Base-by-base conservation (phyloP, 2,797 vertebrate species). In the Thamnophis elegans region DNA sequence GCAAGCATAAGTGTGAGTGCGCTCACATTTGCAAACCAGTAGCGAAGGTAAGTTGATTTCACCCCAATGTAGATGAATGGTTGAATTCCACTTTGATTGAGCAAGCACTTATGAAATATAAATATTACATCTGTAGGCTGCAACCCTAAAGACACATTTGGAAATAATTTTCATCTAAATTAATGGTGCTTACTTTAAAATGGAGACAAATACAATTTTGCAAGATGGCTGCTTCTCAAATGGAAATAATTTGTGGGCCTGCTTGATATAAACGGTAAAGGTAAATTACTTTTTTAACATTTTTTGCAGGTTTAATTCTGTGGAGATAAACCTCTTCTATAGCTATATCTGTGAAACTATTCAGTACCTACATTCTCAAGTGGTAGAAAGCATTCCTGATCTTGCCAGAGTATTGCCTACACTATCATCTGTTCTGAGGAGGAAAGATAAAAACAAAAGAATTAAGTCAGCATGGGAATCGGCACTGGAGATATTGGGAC, bases 301-400 rank as follows among this genome's bases (percentile, higher is more conserved):
- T 94, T 93, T 95, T 89, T 88, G 18, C 92, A 97, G 97, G 92
- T 95, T 97, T 90, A 96, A 96, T 25, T 93, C 94, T 53, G 92
- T 95, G 92, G 97, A 98, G 93, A 0, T 95, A 87, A 97, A 95
- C 89, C 93, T 97, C 89, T 92, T 97, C 91, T 96, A 97, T 92
- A 96, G 96, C 92, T 97, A 96, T 0, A 92, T 96, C 89, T 92
- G 93, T 47, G 96, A 97, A 92, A 96, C 95, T n/a, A 94, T 98
- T 47, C 53, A 56, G 54, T 91, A 73, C 47, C 95, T 97, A 92
- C 97, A 96, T 65, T 95, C 93, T 42, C 92, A 22, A 59, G 94
- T 97, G 16, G 90, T 96, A 87, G 88, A 93, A 93, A 95, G 93
- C 90, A 91, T 97, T n/a, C 97, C 97, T 47, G 96, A 97, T 58